Base-by-base conservation (phyloP, 2,113 vertebrate genomes). In the Gobius niger region DNA sequence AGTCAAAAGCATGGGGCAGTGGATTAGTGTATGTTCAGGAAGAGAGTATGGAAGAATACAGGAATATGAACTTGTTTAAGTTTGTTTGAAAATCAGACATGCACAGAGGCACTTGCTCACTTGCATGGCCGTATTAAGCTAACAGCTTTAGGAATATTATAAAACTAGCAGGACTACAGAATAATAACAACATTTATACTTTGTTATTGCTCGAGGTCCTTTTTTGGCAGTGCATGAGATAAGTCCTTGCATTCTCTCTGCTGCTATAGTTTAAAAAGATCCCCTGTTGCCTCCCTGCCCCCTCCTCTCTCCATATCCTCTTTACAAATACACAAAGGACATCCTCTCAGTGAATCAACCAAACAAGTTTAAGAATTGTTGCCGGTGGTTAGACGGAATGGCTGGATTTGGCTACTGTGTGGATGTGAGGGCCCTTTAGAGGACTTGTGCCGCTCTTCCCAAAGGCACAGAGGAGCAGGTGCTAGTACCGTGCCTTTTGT, bases 341-440 rank as follows among this genome's bases (percentile, higher is more conserved):
- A 67, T 47, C 63, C 44, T 75, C 77, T 80, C 84, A 86, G 81
- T 52, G 15, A 76, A 82, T 82, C 56, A 16, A 63, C 76, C 81
- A 81, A 87, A 89, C 84, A 85, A 84, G 78, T 85, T 73, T 80
- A 60, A n/a, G 84, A 66, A 75, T 83, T 83, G 86, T 87, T 85
- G 88, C 88, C 71, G 63, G 75, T 65, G 57, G 83, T 83, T 73
- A 85, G 10, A 59, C 70, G 82, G 81, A 86, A 83, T 54, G 68
- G 64, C 44, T 0, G 77, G 78, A 75, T 78, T 83, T 79, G 79
- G 81, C 80, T 79, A 82, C 75, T 83, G 69, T 76, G 63, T 78
- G 81, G 68, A 51, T 77, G 70, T 47, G 34, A 75, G 70, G 70
- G 72, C 74, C 53, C 78, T 82, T 84, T 78, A 65, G 81, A 81